Conservation (phyloP, 1,140 invertebrate genomes). For the Drosophila tsacasi region DNA sequence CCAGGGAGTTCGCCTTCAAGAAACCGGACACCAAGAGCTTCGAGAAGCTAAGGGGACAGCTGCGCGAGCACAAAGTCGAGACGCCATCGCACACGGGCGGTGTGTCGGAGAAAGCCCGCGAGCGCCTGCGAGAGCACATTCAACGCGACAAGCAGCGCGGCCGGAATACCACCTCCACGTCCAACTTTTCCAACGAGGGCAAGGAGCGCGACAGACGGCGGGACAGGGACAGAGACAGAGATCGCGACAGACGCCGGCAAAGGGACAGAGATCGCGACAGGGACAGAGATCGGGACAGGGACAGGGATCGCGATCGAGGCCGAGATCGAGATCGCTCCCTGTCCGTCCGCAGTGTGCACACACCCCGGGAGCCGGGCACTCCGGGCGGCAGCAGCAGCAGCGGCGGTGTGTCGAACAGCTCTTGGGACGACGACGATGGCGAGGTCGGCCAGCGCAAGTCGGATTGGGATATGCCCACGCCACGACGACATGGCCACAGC, state of each 20-base stretch:
- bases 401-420: conserved; percentile 85
- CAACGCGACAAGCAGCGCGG: conserved; percentile 83
- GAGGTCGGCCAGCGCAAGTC: conserved; percentile 93
- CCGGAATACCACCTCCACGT: conserved; percentile 39
- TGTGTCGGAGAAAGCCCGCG: conserved; percentile 91
- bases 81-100: conserved; percentile 97
- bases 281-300: conserved; percentile 49
- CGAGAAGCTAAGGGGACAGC: conserved; percentile 88
- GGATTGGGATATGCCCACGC: conserved; percentile 97
- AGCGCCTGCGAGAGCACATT: conserved; percentile 89
- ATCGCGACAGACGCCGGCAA: conserved; percentile 52
- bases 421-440: conserved; percentile 90
- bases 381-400: conserved; percentile 85
- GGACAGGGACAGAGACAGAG: conserved; percentile 54
- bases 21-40: conserved; percentile 82
- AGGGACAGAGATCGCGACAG: conserved; percentile 58
- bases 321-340: conserved; percentile 72
- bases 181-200: conserved; percentile 63
- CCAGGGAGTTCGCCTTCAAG: conserved; percentile 75
- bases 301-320: conserved; percentile 39
- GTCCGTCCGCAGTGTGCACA: conserved; percentile 88
- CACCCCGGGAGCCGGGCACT: conserved; percentile 92
- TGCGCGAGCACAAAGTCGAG: conserved; percentile 92
- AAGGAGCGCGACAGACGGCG: conserved; percentile 58
- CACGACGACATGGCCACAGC: conserved; percentile 88